These are phyloP conservation scores for Drosophila bipectinata DNA, from an alignment of 1,140 invertebrate species.

Conservation along the genomic window DNA sequence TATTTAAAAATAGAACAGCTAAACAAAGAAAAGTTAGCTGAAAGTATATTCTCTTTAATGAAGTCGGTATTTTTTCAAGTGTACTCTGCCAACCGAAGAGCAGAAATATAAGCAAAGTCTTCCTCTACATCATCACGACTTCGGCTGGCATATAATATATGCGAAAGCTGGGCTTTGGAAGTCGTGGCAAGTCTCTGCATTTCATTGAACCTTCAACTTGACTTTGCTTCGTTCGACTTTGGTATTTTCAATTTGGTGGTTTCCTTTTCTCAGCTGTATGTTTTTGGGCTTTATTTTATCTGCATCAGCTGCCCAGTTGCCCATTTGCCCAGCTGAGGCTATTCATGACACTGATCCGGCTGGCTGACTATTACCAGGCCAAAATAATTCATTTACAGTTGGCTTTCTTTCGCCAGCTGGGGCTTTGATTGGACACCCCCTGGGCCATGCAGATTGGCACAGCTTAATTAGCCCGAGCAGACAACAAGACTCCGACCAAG, in stretches of 20 bases:
- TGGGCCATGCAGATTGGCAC: conserved; percentile 67
- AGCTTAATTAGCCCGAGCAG: conserved; percentile 70
- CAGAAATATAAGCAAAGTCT: conserved; percentile 36
- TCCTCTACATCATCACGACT: conserved; percentile 77
- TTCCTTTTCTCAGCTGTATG: conserved; percentile 9
- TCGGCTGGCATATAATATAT: conserved; percentile 74
- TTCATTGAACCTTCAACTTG: conserved; percentile 82
- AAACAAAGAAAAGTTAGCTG: not conserved
- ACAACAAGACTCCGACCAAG: conserved; percentile 20
- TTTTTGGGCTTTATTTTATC: conserved; percentile 28
- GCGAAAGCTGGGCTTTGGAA: conserved; percentile 59
- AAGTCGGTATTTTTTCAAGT: conserved; percentile 6
- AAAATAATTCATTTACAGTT: conserved; percentile 58
- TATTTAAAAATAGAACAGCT: not conserved
- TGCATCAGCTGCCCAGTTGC: conserved; percentile 8
- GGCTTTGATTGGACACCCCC: conserved; percentile 56
- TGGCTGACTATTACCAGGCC: not conserved
- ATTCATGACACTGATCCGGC: conserved; percentile 10
- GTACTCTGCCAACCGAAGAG: conserved; percentile 2
- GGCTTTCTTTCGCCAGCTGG: conserved; percentile 51
- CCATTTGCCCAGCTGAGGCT: not conserved
- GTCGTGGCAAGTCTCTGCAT: conserved; percentile 64
- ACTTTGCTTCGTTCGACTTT: conserved; percentile 55
- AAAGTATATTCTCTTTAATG: no score
- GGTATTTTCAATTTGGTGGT: conserved; percentile 70